Evolutionary conservation across 35 echinoderm and acorn worm genomes (phyloP), one percentile per base, ranked within the genome.

Genomic region (Lytechinus variegatus): DNA sequence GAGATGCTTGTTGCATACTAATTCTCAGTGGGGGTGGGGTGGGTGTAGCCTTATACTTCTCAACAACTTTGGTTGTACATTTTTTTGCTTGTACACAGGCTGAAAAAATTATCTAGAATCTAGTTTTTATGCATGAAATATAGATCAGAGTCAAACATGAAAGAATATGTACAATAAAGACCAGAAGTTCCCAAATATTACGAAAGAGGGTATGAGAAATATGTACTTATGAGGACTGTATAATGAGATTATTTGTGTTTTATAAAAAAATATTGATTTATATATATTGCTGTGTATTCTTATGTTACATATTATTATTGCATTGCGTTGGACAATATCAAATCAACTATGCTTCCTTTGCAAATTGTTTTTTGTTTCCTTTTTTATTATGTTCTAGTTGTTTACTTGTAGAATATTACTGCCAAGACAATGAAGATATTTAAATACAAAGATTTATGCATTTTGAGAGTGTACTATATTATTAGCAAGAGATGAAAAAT

Each of bases 211-310:
- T 79, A 19, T 79, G 66, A 58, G 21, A n/a, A n/a, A 79, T n/a
- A 24, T 79, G 66, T 79, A 79, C 66, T 79, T 79, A 79, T 79
- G 66, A 79, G 66, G 19, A 79, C 12, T 79, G 66, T 79, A 79
- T 79, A 24, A 79, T 79, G 66, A 79, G 66, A 79, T 7, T 79
- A 79, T 79, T 79, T 79, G 66, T 79, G 66, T 79, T 79, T 79
- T 79, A 79, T 90, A 54, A 54, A 44, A 44, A 89, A 52, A 90
- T 90, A 44, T 52, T 90, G 9, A 90, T 90, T 52, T 90, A 90
- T 90, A 90, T 90, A 90, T 90, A 90, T 90, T 90, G 88, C 88
- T 52, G 88, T 90, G 88, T 90, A 90, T 90, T 90, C 88, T 90
- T 90, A 90, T 90, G 88, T 90, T 90, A 90, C 13, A 90, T 90